phyloP scores from a whole-genome alignment of 2,113 vertebrate genomes.

The Larimichthys polyactis region DNA sequence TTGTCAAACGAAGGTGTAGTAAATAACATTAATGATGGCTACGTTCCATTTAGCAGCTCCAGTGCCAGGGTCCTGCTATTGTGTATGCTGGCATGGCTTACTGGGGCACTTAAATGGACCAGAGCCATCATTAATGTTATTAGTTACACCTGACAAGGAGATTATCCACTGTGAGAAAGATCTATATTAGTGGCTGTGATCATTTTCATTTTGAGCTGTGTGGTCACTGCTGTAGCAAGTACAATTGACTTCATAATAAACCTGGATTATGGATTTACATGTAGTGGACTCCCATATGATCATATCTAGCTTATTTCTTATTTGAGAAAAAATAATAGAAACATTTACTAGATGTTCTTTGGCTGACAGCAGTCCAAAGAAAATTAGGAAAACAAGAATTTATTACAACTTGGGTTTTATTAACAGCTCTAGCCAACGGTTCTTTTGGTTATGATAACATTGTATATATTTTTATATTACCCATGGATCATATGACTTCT shows the following conservation, averaged over 20 bases:
- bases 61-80: conserved; percentile 55
- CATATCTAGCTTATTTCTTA: conserved; percentile 23
- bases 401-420: conserved; percentile 7
- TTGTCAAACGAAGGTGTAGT: conserved; percentile 49
- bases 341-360: background rate
- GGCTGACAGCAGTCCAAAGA: background rate
- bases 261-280: conserved; percentile 30
- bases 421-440: background rate
- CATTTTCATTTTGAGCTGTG: conserved; percentile 39
- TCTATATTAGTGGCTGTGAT: conserved; percentile 60
- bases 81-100: conserved; percentile 55
- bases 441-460: background rate
- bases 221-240: conserved; percentile 41
- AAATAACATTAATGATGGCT: conserved; percentile 50
- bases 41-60: conserved; percentile 37
- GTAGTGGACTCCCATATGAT: conserved; percentile 37
- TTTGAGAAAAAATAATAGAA: background rate
- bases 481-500: background rate
- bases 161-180: conserved; percentile 63
- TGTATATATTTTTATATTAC: background rate
- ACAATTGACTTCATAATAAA: conserved; percentile 42
- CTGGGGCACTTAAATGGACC: conserved; percentile 63
- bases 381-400: background rate
- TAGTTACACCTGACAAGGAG: conserved; percentile 70
- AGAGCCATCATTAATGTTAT: conserved; percentile 64